phyloP scores from a whole-genome alignment of 2,888 invertebrate species.

The Actias luna region DNA sequence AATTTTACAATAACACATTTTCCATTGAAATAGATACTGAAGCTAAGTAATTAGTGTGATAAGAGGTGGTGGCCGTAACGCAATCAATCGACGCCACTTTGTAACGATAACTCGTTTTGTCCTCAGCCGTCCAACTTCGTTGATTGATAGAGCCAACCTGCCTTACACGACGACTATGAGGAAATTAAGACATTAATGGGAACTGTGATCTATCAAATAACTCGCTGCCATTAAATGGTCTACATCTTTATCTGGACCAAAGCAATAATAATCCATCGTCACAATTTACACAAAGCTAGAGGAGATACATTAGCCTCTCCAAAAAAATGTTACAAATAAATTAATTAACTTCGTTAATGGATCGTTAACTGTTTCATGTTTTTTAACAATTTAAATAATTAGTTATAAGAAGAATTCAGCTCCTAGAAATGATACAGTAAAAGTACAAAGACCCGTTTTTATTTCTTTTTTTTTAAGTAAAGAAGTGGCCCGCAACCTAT shows the following conservation, averaged over 20 bases:
- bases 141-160: conserved; percentile 68
- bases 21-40: conserved; percentile 38
- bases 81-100: conserved; percentile 71
- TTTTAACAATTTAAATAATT: conserved; percentile 1
- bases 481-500: too few relatives aligned
- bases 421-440: neutral
- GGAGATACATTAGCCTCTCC: conserved; percentile 4
- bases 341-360: neutral
- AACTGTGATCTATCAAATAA: conserved; percentile 63
- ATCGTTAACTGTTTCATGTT: neutral
- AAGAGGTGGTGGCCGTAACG: conserved; percentile 60
- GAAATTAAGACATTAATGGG: conserved; percentile 75
- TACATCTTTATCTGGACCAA: conserved; percentile 59
- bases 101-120: conserved; percentile 57
- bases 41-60: conserved; percentile 55
- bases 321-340: neutral
- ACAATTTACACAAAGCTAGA: conserved; percentile 9
- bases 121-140: conserved; percentile 36
- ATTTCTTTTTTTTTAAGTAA: too few relatives aligned
- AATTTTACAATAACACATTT: conserved; percentile 31
- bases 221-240: conserved; percentile 17
- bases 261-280: conserved; percentile 29
- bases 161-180: conserved; percentile 59
- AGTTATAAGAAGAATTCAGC: neutral
- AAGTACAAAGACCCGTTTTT: neutral